Evolutionary conservation across 2,113 vertebrate species (phyloP).

Genomic region (Ammodytes dubius): DNA sequence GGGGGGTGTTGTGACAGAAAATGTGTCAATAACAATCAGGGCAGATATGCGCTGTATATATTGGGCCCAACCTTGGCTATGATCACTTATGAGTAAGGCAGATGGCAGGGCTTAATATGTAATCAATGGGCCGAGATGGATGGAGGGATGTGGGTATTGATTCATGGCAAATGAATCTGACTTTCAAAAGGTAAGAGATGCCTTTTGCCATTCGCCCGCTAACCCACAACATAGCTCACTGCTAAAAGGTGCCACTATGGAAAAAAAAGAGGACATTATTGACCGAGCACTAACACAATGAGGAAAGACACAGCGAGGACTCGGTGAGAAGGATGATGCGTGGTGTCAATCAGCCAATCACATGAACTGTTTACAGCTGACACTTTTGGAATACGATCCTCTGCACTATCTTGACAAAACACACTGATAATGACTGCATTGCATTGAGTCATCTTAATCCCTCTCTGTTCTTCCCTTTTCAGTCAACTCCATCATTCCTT

Average conservation of each 20-base stretch:
- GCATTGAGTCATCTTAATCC: conserved; percentile 34
- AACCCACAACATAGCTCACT: conserved; percentile 31
- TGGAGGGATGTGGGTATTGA: conserved; percentile 72
- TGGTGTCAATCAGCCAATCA: conserved; percentile 10
- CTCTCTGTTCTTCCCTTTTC: conserved; percentile 10
- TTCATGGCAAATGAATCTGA: conserved; percentile 72
- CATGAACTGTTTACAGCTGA: conserved; percentile 15
- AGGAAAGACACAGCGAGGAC: conserved; percentile 3
- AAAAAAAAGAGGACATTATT: conserved; percentile 34
- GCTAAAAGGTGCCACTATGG: conserved; percentile 32
- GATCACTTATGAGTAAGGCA: conserved; percentile 71
- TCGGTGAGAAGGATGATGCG: background rate
- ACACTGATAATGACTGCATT: conserved; percentile 22
- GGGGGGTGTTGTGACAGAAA: conserved; percentile 39
- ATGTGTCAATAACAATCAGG: conserved; percentile 68
- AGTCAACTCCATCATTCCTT: conserved; percentile 49
- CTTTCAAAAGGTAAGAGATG: conserved; percentile 60
- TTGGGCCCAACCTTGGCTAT: conserved; percentile 72
- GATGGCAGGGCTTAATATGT: conserved; percentile 72
- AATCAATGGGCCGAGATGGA: conserved; percentile 73
- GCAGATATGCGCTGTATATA: conserved; percentile 38
- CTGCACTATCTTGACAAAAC: conserved; percentile 21
- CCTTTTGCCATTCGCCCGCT: conserved; percentile 31
- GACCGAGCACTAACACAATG: conserved; percentile 20
- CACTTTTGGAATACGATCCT: conserved; percentile 20